Evolutionary conservation across 2,113 vertebrate genomes (phyloP), one percentile per base, ranked within the genome.

Genomic region (Brevimyrus niger): DNA sequence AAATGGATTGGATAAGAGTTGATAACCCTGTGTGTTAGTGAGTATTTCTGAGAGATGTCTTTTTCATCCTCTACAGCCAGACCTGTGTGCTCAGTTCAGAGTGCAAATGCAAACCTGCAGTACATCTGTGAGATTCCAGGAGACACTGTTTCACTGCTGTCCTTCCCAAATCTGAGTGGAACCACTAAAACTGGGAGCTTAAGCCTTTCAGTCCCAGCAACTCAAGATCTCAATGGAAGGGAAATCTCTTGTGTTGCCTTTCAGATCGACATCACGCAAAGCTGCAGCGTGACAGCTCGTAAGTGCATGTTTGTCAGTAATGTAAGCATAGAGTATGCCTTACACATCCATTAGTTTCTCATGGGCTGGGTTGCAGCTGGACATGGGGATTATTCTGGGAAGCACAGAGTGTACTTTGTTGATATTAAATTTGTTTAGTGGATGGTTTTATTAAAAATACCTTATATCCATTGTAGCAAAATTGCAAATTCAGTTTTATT

Each of bases 211-310:
- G 3, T 93, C 10, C 23, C 0, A 0, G 76, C 93, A 23, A 91
- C 91, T 0, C 69, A 58, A 7, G 9, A 55, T 31, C 86, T 96
- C 3, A 88, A 92, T 2, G 89, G 93, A 10, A 92, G 86, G 83
- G 89, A 84, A 3, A 51, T 95, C 50, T 87, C 58, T 0, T 96
- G 95, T 69, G 3, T 50, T 0, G 93, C 91, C 1, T 42, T 89
- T 0, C 95, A 96, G 61, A 93, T 93, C 0, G 42, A 17, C 73
- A 80, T 42, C 73, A 80, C 5, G 4, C 73, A 80, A 42, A 80
- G 0, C 73, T 80, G 73, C 73, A 80, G 31, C 17, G 35, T 80
- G 13, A 80, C 35, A 42, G 73, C 73, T 80, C 4, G 73, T 80
- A 80, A 80, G 73, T 38, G 4, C 73, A 76, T 76, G 73, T 15